A percentile compares a stretch with the other conserved stretches of the same genome.
phyloP scores from a whole-genome alignment of 1,140 invertebrate genomes.

The Caenorhabditis latens region DNA sequence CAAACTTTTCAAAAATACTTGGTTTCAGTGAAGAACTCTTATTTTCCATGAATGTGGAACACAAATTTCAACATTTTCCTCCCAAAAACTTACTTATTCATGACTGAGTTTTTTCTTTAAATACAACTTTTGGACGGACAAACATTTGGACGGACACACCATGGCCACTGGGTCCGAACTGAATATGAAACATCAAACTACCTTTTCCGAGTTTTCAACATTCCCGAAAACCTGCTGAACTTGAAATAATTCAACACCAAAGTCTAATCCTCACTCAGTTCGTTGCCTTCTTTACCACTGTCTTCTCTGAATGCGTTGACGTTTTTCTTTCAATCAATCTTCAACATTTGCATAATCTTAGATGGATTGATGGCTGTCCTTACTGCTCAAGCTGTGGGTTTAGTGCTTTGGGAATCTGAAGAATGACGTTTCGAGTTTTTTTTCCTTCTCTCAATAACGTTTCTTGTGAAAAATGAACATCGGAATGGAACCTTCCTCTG shows the following conservation, averaged over 20 bases:
- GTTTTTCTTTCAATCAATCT: conserved; percentile 16
- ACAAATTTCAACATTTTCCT: neutral
- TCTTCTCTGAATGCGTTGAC: neutral
- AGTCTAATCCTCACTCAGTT: neutral
- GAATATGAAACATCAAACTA: conserved; percentile 2
- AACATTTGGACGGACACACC: too few relatives aligned
- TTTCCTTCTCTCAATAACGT: neutral
- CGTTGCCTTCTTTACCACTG: neutral
- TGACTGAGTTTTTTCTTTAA: too few relatives aligned
- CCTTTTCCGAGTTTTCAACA: neutral
- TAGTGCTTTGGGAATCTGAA: neutral
- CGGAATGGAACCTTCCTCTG: neutral
- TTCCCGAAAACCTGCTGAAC: neutral
- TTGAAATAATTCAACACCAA: neutral
- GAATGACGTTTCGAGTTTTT: neutral
- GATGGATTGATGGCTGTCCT: conserved; percentile 15
- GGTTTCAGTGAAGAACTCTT: too few relatives aligned
- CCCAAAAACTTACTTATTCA: neutral
- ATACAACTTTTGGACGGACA: too few relatives aligned
- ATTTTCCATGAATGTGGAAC: too few relatives aligned
- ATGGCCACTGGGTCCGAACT: too few relatives aligned
- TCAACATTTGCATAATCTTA: neutral
- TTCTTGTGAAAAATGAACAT: conserved; percentile 34
- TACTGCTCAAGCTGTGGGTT: neutral
- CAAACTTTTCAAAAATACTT: too few relatives aligned